phyloP scores from a whole-genome alignment of 1,140 invertebrate species.

The Ectropis grisescens region DNA sequence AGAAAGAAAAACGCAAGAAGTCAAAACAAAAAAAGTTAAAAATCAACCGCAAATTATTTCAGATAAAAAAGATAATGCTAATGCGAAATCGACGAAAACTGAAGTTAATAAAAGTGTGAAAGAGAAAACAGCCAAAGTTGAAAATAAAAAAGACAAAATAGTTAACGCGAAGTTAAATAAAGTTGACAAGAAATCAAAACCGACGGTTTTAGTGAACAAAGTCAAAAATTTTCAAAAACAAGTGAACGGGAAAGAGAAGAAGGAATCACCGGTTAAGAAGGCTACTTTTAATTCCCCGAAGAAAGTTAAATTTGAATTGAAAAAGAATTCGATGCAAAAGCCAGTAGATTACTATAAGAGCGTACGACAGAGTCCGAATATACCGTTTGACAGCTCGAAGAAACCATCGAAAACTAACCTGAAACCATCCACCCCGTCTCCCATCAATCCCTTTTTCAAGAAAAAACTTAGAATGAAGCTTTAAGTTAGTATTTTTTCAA shows the following conservation, averaged over 20 bases:
- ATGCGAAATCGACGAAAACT: no score
- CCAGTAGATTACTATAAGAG: slow-evolving; percentile 79
- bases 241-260: slow-evolving; percentile 14
- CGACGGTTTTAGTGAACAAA: slow-evolving; percentile 33
- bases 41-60: no score
- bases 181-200: slow-evolving; percentile 5
- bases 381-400: slow-evolving; percentile 79
- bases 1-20: no score
- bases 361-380: slow-evolving; percentile 76
- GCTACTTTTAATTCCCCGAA: slow-evolving; percentile 33
- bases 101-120: no score
- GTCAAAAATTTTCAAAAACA: slow-evolving; percentile 38
- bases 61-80: no score
- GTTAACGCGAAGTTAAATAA: no score
- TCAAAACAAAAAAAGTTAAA: no score
- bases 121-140: no score
- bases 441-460: slow-evolving; percentile 82
- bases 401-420: slow-evolving; percentile 77
- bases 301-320: slow-evolving; percentile 76
- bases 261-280: slow-evolving; percentile 12
- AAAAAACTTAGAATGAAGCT: slow-evolving; percentile 44
- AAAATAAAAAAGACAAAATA: no score
- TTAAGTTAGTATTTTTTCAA: neutral
- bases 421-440: slow-evolving; percentile 78
- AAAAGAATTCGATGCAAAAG: slow-evolving; percentile 76